phyloP scores from a whole-genome alignment of 2,113 vertebrate genomes.

The Bagarius yarrelli region DNA sequence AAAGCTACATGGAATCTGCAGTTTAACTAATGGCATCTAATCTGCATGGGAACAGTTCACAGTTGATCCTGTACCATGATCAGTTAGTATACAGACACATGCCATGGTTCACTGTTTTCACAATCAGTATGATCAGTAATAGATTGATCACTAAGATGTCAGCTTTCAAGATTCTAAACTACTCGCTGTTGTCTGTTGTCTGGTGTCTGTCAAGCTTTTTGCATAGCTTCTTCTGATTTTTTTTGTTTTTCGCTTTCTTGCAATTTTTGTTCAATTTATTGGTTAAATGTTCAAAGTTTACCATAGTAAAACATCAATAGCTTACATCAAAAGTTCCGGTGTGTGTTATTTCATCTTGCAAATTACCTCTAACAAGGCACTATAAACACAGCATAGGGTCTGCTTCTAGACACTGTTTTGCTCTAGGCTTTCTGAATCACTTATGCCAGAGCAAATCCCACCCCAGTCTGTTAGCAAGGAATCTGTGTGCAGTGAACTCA shows the following conservation, averaged over 20 bases:
- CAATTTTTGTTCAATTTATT: neutral
- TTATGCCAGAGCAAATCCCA: neutral
- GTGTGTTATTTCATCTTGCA: neutral
- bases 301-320: neutral
- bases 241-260: neutral
- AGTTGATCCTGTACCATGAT: neutral
- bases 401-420: neutral
- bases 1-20: neutral
- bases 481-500: neutral
- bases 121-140: neutral
- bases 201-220: neutral
- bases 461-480: neutral
- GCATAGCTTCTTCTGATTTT: no score
- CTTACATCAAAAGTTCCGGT: neutral
- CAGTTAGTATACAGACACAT: neutral
- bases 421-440: neutral
- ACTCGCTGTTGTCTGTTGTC: neutral
- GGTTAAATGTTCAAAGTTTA: neutral
- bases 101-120: neutral
- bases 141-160: neutral
- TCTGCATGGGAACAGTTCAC: neutral
- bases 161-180: neutral
- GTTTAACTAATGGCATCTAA: neutral
- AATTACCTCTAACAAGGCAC: neutral
- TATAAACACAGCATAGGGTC: neutral